Evolutionary conservation across 2,797 vertebrate species (phyloP), one percentile per base, ranked within the genome.

Genomic region (Melanogrammus aeglefinus): DNA sequence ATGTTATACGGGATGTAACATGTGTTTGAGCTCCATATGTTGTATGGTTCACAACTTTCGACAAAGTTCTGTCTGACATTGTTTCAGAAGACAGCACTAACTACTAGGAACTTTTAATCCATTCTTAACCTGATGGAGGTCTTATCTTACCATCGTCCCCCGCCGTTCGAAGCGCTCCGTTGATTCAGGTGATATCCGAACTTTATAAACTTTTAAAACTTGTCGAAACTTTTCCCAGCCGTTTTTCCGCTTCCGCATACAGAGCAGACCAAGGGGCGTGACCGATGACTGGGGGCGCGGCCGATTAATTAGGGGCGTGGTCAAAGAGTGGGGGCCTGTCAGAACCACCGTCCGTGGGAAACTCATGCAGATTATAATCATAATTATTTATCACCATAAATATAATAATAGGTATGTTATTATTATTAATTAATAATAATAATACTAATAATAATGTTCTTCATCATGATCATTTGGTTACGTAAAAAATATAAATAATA

Each of bases 211-310:
- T 63, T 16, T 27, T 1, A 63, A n/a, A 24, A 63, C 21, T 63
- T 16, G 12, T 0, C 27, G 9, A 63, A 69, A 69, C 63, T 69
- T 69, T 69, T 69, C 24, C 13, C 2, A 13, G 24, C 63, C 27
- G 2, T 69, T 69, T n/a, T 69, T 69, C 63, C 63, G 63, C 63
- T 69, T 69, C 63, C 63, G 63, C 63, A 69, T 27, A 8, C 63
- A 69, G n/a, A 27, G 57, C 57, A 66, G 24, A 69, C n/a, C 63
- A 69, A 27, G 63, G 63, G 63, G 63, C 63, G 63, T 69, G 63
- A 1, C n/a, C 24, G 8, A 21, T 24, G 57, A 66, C 24, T 31
- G 4, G 27, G n/a, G n/a, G 57, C n/a, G 57, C 27, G 57, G 24
- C 57, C 57, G 57, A 1, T 21, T 57, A 47, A 47, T 16, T 16